Percentiles rank a stretch among this genome's conserved stretches.
These are phyloP conservation scores for Abscondita cerata DNA, from an alignment of 2,888 invertebrate genomes.

Conservation along the genomic window DNA sequence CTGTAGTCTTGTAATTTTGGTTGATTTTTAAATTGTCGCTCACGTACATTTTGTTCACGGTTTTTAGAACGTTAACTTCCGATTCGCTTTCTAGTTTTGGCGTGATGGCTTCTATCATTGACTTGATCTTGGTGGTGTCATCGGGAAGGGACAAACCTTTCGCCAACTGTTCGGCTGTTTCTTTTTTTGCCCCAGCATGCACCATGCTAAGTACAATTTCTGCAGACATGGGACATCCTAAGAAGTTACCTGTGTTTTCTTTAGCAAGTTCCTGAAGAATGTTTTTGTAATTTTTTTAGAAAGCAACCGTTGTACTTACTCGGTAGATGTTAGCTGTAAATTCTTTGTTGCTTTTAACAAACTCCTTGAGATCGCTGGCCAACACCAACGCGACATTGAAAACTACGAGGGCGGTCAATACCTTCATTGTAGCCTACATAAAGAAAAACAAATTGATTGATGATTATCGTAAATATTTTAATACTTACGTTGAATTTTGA, in stretches of 20 bases:
- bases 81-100: not conserved
- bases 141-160: not conserved
- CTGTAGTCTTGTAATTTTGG: not conserved
- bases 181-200: not conserved
- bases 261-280: no score
- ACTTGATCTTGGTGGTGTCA: not conserved
- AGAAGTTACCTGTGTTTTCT: not conserved
- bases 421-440: no score
- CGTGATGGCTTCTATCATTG: not conserved
- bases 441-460: no score
- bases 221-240: not conserved
- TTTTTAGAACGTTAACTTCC: not conserved
- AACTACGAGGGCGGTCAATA: no score
- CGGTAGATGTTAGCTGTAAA: no score
- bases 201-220: not conserved
- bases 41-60: not conserved
- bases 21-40: not conserved
- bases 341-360: no score
- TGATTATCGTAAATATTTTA: no score
- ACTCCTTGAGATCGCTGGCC: no score
- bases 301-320: no score
- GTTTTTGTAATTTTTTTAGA: not conserved
- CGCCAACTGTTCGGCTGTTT: not conserved
- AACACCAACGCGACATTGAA: no score
- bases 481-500: no score